Evolutionary conservation across 2,797 vertebrate genomes (phyloP).

Genomic region (Ctenopoma multispine): DNA sequence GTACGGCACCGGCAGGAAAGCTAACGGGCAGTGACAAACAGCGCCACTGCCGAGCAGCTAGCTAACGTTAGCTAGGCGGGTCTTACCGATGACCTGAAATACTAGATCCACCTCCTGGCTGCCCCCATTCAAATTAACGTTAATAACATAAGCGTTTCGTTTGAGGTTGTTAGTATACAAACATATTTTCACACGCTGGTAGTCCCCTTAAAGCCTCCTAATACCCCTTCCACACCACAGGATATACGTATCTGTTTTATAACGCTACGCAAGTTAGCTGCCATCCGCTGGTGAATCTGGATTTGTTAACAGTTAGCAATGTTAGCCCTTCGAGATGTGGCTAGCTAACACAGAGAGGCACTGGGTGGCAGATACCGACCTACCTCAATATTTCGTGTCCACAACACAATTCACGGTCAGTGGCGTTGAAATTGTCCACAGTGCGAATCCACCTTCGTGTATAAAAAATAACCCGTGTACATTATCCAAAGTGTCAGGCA

Average conservation of each 20-base stretch:
- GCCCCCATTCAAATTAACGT: slow-evolving; percentile 42
- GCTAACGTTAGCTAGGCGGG: slow-evolving; percentile 66
- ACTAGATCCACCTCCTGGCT: slow-evolving; percentile 58
- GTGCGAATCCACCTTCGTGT: slow-evolving; percentile 5
- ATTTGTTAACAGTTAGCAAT: slow-evolving; percentile 55
- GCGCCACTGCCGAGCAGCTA: slow-evolving; percentile 39
- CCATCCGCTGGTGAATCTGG: not conserved
- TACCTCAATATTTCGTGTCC: slow-evolving; percentile 63
- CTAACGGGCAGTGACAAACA: slow-evolving; percentile 47
- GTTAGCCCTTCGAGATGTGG: slow-evolving; percentile 39
- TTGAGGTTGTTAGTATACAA: slow-evolving; percentile 4
- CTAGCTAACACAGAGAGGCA: slow-evolving; percentile 7
- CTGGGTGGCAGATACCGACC: slow-evolving; percentile 52
- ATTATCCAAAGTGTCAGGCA: not conserved
- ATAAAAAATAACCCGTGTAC: not conserved
- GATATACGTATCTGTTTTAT: not conserved
- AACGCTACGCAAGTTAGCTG: not conserved
- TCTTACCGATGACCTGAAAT: slow-evolving; percentile 62
- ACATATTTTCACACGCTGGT: no score
- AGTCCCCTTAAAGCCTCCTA: not conserved
- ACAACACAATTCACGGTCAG: slow-evolving; percentile 44
- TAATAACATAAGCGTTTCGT: not conserved
- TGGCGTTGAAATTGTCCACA: slow-evolving; percentile 27
- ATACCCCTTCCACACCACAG: no score
- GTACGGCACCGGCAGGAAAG: slow-evolving; percentile 59